Evolutionary conservation across 1,140 invertebrate genomes (phyloP), one percentile per base, ranked within the genome.

Genomic region (Drosophila paulistorum): DNA sequence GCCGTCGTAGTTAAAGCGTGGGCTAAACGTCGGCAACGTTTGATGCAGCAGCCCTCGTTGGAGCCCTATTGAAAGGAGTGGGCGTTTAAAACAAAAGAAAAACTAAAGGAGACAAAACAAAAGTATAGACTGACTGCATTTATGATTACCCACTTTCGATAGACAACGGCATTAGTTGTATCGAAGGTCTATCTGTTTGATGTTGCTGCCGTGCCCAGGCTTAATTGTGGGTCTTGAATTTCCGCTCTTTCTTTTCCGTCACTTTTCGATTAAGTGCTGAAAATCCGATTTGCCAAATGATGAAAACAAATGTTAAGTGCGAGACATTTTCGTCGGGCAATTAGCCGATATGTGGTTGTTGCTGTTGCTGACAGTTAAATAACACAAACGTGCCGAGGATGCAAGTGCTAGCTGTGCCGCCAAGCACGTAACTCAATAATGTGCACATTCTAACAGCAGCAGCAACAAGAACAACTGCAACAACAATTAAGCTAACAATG

Each of bases 341-440:
- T 85, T 85, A 85, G 82, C 71, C 75, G 51, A 57, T 57, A 37
- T 75, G 51, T 65, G 78, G 79, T 67, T 73, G 68, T 60, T 67
- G 72, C 10, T 51, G 62, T n/a, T 39, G 59, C 7, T 72, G 60
- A 62, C 60, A 62, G 60, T 62, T 62, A 62, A 62, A 62, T 62
- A 62, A 62, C 57, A 59, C 57, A 62, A 62, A 62, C 60, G 41
- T 41, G 41, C 35, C 35, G 37, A 42, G 60, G 42, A 42, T 33
- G 67, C 13, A 72, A 64, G 48, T 71, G 60, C 60, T 59, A 62
- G 57, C 68, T 80, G 71, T 71, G 71, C 83, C 83, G 79, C 82
- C 83, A 61, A 87, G 83, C 83, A 89, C 83, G 83, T 87, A 87
- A 87, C 83, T 87, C 83, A 87, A 87, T 87, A 87, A 87, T 81